Conservation (phyloP, 2,888 invertebrate genomes). For the Matsumyia berberina region DNA sequence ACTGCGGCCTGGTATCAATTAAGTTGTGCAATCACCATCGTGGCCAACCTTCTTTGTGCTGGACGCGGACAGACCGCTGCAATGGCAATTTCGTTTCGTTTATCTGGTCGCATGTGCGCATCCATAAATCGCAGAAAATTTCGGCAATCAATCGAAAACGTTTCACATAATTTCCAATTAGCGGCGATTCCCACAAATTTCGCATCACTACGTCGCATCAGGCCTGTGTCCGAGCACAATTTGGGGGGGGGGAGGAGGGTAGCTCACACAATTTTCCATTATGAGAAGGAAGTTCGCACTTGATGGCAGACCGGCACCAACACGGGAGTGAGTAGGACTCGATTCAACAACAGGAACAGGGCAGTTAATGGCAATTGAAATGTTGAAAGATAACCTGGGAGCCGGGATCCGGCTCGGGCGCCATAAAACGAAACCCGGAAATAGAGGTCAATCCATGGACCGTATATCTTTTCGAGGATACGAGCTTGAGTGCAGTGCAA, state of each 20-base stretch:
- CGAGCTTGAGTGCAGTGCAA: neutral
- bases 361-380: conserved; percentile 72
- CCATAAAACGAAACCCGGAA: conserved; percentile 56
- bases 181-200: conserved; percentile 73
- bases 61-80: conserved; percentile 26
- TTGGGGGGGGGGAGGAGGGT: too few species aligned
- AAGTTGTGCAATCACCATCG: conserved; percentile 60
- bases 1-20: conserved; percentile 74
- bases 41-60: conserved; percentile 19
- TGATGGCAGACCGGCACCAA: neutral
- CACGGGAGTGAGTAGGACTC: neutral
- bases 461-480: conserved; percentile 29
- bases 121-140: conserved; percentile 72
- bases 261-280: conserved; percentile 18
- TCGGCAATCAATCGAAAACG: conserved; percentile 74
- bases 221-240: neutral
- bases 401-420: conserved; percentile 30
- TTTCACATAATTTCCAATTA: conserved; percentile 76
- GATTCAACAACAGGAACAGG: conserved; percentile 49
- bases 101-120: conserved; percentile 41
- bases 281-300: conserved; percentile 2
- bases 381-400: conserved; percentile 56
- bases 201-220: conserved; percentile 44
- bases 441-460: conserved; percentile 41
- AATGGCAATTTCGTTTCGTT: conserved; percentile 65